Base-by-base conservation (phyloP, 2,113 vertebrate genomes). In the Thalassoma bifasciatum region DNA sequence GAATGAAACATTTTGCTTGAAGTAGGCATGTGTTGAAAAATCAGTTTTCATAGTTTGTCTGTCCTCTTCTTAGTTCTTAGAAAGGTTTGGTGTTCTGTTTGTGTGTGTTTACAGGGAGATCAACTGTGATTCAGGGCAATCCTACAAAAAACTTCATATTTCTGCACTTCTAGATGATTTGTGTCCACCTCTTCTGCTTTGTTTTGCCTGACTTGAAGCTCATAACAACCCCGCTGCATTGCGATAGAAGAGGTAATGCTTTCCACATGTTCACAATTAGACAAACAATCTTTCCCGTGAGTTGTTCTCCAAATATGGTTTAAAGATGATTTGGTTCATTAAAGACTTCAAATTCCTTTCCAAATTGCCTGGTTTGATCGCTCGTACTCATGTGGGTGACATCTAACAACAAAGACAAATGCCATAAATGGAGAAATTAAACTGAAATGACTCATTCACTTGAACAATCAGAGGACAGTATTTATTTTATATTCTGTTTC, bases 211-310 rank as follows among this genome's bases (percentile, higher is more conserved):
- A 72, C 50, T 36, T 68, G 61, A 79, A 67, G 36, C 60, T 7
- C 40, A 52, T 30, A 30, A 30, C 6, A 30, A 30, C 40, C 47
- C 11, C 22, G 59, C 60, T 66, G 23, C 49, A 46, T 70, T 70
- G 84, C 26, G 37, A 82, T 30, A 65, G 65, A 52, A 46, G 65
- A 63, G 65, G 38, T 76, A 88, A 91, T 84, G 40, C 50, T 66
- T 75, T 75, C 83, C 84, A 79, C 77, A 82, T 87, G 82, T 75
- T 81, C 72, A 69, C 77, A 80, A 88, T 89, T 83, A 88, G 58
- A n/a, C 47, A 49, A 49, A 75, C 61, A 66, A 60, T 65, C 66
- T 66, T 59, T 70, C 80, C 79, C 78, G 59, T 68, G 69, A 83
- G 75, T 77, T 72, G 42, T 65, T 76, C 30, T 49, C 77, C 86